Conservation (phyloP, 2,888 invertebrate species). For the Caenorhabditis angaria region DNA sequence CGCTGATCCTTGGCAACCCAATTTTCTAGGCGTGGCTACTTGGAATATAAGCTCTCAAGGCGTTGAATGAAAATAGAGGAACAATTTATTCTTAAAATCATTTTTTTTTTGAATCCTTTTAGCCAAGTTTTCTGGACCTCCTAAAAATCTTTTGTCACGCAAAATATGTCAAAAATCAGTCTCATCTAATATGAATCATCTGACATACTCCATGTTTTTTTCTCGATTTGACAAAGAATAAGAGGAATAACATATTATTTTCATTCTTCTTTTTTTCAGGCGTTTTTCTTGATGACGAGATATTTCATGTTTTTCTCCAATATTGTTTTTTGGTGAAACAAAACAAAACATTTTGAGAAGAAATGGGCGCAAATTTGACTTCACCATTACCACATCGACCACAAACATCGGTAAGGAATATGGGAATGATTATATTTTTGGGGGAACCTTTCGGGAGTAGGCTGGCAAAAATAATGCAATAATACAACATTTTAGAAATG, state of each 20-base stretch:
- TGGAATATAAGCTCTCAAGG: no score
- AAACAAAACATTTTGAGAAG: no score
- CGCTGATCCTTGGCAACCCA: no score
- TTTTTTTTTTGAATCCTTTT: no score
- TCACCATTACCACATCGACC: conserved; percentile 56
- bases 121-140: no score
- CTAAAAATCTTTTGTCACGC: conserved; percentile 1
- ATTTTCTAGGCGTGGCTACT: no score
- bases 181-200: conserved; percentile 4
- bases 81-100: no score
- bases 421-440: no score
- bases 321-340: not conserved
- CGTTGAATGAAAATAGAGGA: no score
- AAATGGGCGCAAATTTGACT: conserved; percentile 62
- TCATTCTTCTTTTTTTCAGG: not conserved
- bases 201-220: not conserved
- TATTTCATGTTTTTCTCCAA: not conserved
- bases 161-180: not conserved
- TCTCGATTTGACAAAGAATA: not conserved
- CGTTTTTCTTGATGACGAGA: not conserved
- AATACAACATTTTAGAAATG: no score
- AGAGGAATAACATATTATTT: not conserved
- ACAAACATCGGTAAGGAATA: conserved; percentile 34
- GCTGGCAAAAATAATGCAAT: no score
- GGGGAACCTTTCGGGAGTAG: no score